These are phyloP conservation scores for Dasyprocta punctata DNA, from an alignment of 2,113 vertebrate genomes.

Conservation along the genomic window DNA sequence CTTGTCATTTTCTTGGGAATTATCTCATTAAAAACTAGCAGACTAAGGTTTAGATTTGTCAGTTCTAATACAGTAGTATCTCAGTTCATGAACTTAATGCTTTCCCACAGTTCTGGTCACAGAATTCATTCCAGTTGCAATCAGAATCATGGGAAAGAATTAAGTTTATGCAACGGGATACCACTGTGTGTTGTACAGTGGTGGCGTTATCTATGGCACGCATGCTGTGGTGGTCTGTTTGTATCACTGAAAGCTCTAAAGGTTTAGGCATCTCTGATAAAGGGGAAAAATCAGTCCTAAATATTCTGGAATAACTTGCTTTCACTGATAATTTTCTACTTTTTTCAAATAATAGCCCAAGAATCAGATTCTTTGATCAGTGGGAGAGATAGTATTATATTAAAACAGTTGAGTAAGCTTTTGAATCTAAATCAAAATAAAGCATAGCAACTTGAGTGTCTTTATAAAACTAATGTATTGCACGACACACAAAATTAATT, in stretches of 20 bases:
- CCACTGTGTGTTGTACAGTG: background rate
- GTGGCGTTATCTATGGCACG: background rate
- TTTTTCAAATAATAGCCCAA: background rate
- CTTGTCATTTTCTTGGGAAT: background rate
- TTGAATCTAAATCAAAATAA: background rate
- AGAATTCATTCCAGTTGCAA: background rate
- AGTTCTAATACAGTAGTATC: background rate
- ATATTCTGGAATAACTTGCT: background rate
- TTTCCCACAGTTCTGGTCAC: background rate
- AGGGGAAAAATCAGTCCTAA: background rate
- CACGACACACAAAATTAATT: background rate
- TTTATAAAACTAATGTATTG: background rate
- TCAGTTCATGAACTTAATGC: background rate
- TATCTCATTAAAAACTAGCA: background rate
- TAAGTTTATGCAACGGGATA: background rate
- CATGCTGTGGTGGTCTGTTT: background rate
- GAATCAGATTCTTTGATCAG: background rate
- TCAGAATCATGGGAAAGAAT: background rate
- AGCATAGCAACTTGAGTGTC: background rate
- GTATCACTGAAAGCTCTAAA: background rate
- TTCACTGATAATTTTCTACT: background rate
- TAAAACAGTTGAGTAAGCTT: background rate
- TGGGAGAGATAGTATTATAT: background rate
- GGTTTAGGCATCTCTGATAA: background rate
- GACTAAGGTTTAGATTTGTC: background rate